These are phyloP conservation scores for Pinna nobilis DNA, from an alignment of 1,140 invertebrate genomes.

Conservation along the genomic window DNA sequence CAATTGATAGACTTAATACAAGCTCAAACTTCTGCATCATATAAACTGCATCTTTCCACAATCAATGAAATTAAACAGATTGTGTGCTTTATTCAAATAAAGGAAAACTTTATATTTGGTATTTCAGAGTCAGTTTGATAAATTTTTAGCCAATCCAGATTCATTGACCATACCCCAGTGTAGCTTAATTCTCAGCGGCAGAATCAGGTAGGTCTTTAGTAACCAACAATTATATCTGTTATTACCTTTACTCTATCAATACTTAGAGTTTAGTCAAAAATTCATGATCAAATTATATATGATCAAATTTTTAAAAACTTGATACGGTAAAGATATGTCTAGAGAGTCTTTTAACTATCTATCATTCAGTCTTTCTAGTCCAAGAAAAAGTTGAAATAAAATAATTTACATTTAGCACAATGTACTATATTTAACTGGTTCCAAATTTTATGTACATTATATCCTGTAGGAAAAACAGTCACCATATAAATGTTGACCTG, in stretches of 20 bases:
- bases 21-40: background rate
- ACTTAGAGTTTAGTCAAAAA: background rate
- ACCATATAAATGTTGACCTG: too few species aligned
- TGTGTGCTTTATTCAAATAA: too few species aligned
- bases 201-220: conserved; percentile 73
- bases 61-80: too few species aligned
- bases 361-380: too few species aligned
- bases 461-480: too few species aligned
- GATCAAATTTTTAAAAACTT: background rate
- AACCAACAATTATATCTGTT: background rate
- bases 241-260: background rate
- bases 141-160: conserved; percentile 86
- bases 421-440: too few species aligned
- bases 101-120: background rate
- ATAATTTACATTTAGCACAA: too few species aligned
- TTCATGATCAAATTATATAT: background rate
- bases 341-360: too few species aligned
- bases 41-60: background rate
- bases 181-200: conserved; percentile 85
- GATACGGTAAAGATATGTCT: background rate
- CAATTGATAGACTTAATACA: too few species aligned
- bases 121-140: conserved; percentile 84
- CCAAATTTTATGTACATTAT: too few species aligned
- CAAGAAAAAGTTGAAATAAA: too few species aligned
- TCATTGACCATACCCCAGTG: conserved; percentile 89